Base-by-base conservation (phyloP, 2,888 invertebrate genomes). In the Pollenia amentaria region DNA sequence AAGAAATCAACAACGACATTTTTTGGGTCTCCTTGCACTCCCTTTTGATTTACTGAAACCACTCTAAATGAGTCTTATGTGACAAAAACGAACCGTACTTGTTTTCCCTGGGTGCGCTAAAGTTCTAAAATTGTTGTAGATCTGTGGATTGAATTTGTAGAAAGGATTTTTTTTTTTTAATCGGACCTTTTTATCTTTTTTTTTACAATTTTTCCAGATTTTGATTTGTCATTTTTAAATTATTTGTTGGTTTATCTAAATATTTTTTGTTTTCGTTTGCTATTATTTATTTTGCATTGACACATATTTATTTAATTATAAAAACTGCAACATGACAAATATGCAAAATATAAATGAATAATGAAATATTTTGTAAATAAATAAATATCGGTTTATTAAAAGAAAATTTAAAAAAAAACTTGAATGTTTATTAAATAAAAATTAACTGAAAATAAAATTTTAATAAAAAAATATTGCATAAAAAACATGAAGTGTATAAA, bases 281-380 rank as follows among this genome's bases (percentile, higher is more conserved):
- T 11, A 53, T 21, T n/a, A 65, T 77, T 55, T 55, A 65, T 65
- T 53, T 67, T 65, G 65, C 55, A 65, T 29, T 77, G 77, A 65
- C 65, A 76, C 57, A 57, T 78, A 69, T 60, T 69, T 69, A 57
- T 78, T 78, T 78, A 78, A 78, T 78, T 78, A 73, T 60, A 46
- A 46, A 69, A 78, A 77, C 38, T 55, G 14, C 53, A 40, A 6
- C 42, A 67, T 57, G 67, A 69, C 57, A 69, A 78, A 60, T 67
- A 57, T 69, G 48, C 42, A 78, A 69, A 60, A 14, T 67, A 40
- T 38, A 44, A 78, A 46, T 78, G 38, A 78, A 69, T 69, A 69
- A 69, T 69, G 11, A 60, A 57, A 67, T 76, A 76, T 51, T 64
- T 51, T 51, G n/a, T n/a, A 57, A 57, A 46, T 8, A 60, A 73